Conservation (phyloP, 2,888 invertebrate genomes). For the Heteromurus nitidus region DNA sequence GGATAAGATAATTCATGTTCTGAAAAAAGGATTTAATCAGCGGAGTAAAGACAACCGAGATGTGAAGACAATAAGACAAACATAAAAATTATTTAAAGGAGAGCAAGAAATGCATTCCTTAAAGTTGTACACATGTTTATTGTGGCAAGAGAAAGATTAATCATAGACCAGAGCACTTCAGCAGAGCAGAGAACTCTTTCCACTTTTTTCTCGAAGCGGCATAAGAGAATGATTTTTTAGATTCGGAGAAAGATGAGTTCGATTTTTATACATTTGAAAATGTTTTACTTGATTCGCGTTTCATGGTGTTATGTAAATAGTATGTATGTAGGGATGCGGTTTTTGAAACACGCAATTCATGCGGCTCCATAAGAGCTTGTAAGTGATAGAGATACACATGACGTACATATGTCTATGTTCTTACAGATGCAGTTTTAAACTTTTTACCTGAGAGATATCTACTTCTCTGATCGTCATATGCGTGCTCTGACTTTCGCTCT, state of each 20-base stretch:
- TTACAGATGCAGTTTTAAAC: too few species aligned
- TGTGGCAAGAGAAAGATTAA: constrained; percentile 19
- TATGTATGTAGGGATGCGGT: constrained; percentile 8
- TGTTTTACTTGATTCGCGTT: constrained; percentile 8
- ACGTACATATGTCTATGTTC: too few species aligned
- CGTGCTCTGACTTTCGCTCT: too few species aligned
- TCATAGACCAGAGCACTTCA: constrained; percentile 26
- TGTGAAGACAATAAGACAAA: constrained; percentile 24
- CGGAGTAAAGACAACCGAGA: not conserved
- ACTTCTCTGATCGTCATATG: too few species aligned
- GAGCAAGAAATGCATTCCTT: constrained; percentile 20
- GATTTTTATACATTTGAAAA: too few species aligned
- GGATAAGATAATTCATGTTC: constrained; percentile 11
- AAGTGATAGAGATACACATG: too few species aligned
- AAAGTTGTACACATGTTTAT: not conserved
- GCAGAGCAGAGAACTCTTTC: too few species aligned
- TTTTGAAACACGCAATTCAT: not conserved
- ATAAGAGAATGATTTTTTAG: not conserved
- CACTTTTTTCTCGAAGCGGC: not conserved
- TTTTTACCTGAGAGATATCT: too few species aligned
- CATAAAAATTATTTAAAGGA: constrained; percentile 34
- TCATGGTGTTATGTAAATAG: not conserved
- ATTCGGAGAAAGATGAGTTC: not conserved
- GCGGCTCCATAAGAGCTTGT: constrained; percentile 13
- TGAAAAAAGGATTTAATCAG: constrained; percentile 17